Evolutionary conservation across 2,888 invertebrate genomes (phyloP).

Genomic region (Cyclophora punctaria): DNA sequence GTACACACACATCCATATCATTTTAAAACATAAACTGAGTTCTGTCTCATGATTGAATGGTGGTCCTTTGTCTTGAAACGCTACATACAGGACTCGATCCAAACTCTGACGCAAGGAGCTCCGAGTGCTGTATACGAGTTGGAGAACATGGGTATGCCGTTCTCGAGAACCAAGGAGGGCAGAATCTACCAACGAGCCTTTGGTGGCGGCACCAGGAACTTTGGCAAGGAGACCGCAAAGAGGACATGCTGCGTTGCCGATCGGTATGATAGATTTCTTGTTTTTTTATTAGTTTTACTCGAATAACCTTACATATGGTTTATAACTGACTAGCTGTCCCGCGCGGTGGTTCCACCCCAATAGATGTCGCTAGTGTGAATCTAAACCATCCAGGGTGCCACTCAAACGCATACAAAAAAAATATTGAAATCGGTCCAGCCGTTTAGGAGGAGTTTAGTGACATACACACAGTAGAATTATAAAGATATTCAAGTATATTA

Average conservation of each 20-base stretch:
- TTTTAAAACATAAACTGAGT: no score
- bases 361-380: no score
- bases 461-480: no score
- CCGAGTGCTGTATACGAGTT: conserved; percentile 88
- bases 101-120: conserved; percentile 94
- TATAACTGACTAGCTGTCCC: no score
- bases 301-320: no score
- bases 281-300: neutral
- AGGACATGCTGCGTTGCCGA: conserved; percentile 98
- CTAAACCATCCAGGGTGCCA: no score
- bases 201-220: conserved; percentile 95
- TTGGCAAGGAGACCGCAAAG: conserved; percentile 95
- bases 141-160: conserved; percentile 97
- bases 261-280: conserved; percentile 35
- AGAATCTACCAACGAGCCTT: conserved; percentile 99
- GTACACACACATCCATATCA: no score
- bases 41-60: neutral
- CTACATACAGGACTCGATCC: conserved; percentile 92
- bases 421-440: no score
- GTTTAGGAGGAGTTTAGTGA: no score
- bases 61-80: neutral
- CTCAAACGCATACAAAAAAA: no score
- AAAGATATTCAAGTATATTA: no score
- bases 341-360: no score
- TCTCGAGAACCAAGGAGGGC: conserved; percentile 94